Conservation (phyloP, 2,888 invertebrate genomes). For the Crepidodera aurea region DNA sequence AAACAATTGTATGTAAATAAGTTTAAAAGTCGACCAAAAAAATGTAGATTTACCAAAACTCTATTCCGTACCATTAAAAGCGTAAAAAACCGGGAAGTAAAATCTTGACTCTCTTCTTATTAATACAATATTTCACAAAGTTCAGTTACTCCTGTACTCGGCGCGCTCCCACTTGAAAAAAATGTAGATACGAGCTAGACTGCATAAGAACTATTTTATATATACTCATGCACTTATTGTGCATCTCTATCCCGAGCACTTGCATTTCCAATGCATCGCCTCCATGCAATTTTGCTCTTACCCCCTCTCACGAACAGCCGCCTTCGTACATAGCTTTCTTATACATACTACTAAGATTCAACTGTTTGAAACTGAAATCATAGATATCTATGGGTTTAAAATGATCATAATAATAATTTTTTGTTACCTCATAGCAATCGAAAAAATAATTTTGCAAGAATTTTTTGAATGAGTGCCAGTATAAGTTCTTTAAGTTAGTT, state of each 20-base stretch:
- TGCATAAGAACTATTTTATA: conserved; percentile 46
- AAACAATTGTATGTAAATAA: too few relatives aligned
- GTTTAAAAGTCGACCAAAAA: too few relatives aligned
- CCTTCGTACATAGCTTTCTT: conserved; percentile 55
- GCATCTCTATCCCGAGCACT: conserved; percentile 43
- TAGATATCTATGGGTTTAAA: conserved; percentile 55
- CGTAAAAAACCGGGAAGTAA: neutral
- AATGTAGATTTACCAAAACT: too few relatives aligned
- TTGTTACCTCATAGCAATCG: conserved; percentile 16
- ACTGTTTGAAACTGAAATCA: conserved; percentile 59
- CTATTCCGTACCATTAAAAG: too few relatives aligned
- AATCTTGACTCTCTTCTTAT: conserved; percentile 25
- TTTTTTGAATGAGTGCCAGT: conserved; percentile 26
- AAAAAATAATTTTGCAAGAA: conserved; percentile 23
- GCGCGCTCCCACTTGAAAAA: conserved; percentile 40
- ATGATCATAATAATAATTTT: conserved; percentile 47
- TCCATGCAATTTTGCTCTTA: conserved; percentile 46
- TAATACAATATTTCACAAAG: conserved; percentile 47
- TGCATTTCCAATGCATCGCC: conserved; percentile 42
- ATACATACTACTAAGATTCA: conserved; percentile 57
- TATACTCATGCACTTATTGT: conserved; percentile 44
- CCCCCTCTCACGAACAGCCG: conserved; percentile 46
- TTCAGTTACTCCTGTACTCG: conserved; percentile 42
- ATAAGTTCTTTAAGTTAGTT: conserved; percentile 21
- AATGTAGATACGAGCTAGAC: conserved; percentile 46